Conservation (phyloP, 2,888 invertebrate genomes). For the Drosophila hamatofila region DNA sequence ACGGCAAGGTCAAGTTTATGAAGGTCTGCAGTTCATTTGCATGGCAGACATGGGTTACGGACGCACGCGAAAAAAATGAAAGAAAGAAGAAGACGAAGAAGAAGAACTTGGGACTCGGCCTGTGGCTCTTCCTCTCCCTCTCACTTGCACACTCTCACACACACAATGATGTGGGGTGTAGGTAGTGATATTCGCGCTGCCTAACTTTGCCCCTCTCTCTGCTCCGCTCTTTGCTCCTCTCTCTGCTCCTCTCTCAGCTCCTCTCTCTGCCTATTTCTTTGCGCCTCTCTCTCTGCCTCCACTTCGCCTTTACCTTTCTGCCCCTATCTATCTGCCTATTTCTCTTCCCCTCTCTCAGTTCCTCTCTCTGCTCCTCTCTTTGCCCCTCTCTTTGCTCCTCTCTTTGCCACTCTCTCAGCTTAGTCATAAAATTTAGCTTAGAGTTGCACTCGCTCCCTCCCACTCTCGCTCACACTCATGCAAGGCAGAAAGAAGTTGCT, state of each 20-base stretch:
- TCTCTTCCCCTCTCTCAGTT: not conserved
- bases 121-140: not conserved
- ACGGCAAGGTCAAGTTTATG: conserved; percentile 78
- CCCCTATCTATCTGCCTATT: not conserved
- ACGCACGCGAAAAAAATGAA: not conserved
- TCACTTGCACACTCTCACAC: not conserved
- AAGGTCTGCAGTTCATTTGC: conserved; percentile 78
- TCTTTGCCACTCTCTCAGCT: not conserved
- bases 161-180: not conserved
- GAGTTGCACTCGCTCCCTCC: not conserved
- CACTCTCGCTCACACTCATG: not conserved
- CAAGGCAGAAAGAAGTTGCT: not conserved
- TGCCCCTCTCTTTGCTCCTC: not conserved
- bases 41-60: conserved; percentile 35
- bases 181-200: no score
- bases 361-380: not conserved
- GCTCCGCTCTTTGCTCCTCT: not conserved
- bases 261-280: not conserved
- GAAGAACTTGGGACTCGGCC: not conserved
- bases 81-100: not conserved
- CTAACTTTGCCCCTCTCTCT: not conserved
- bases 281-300: not conserved
- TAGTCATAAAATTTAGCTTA: not conserved
- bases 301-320: not conserved
- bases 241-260: not conserved